phyloP scores from a whole-genome alignment of 1,140 invertebrate species.

The Brachionus rotundiformis region DNA sequence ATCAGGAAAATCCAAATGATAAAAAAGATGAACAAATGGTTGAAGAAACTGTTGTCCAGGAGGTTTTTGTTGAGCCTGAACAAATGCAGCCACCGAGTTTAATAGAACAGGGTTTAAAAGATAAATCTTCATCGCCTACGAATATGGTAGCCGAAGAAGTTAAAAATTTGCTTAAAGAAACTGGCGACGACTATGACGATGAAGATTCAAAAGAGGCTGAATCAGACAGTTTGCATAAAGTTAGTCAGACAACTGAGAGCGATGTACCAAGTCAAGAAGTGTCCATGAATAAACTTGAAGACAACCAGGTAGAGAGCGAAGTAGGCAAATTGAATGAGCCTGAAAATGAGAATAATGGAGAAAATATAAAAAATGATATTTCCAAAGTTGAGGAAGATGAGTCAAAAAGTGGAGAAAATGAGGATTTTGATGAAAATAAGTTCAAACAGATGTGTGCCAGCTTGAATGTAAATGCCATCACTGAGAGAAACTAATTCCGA shows the following conservation, averaged over 20 bases:
- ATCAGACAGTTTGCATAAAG: background rate
- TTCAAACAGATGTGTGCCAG: constrained; percentile 43
- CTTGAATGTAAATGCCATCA: constrained; percentile 30
- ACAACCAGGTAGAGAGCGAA: background rate
- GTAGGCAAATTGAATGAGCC: background rate
- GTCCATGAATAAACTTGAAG: constrained; percentile 1
- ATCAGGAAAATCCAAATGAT: background rate
- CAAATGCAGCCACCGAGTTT: background rate
- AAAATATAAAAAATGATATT: background rate
- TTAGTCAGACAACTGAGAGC: background rate
- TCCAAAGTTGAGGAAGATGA: background rate
- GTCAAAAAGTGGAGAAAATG: background rate
- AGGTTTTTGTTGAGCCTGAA: background rate
- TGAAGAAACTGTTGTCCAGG: background rate
- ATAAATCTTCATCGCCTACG: background rate
- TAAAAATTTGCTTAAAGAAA: constrained; percentile 12
- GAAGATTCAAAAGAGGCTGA: background rate
- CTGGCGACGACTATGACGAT: constrained; percentile 9
- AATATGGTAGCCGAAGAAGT: background rate
- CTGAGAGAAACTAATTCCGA: background rate
- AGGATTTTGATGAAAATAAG: constrained; percentile 28
- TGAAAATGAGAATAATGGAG: background rate
- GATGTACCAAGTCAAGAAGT: background rate
- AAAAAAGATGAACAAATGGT: background rate
- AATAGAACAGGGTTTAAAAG: background rate